These are phyloP conservation scores for Diorhabda elongata DNA, from an alignment of 1,140 invertebrate genomes.

Conservation along the genomic window DNA sequence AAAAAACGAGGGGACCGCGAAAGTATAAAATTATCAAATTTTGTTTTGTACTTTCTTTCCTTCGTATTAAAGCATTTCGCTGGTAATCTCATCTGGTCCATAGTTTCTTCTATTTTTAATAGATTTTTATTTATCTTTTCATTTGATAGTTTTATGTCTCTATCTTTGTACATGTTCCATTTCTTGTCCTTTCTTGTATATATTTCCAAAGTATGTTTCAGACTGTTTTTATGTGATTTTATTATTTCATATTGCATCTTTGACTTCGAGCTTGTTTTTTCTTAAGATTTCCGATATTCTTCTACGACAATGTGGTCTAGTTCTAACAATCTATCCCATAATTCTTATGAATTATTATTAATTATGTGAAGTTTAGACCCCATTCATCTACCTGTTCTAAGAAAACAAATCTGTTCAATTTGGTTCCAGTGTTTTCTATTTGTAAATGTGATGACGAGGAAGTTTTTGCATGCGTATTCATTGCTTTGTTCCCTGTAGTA, in stretches of 20 bases:
- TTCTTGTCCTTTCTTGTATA: not conserved
- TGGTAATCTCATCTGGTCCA: not conserved
- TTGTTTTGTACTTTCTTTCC: not conserved
- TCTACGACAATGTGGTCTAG: not conserved
- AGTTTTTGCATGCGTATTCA: too few relatives aligned
- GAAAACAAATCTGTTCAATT: too few relatives aligned
- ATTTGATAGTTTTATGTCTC: not conserved
- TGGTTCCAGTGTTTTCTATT: too few relatives aligned
- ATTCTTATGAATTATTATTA: too few relatives aligned
- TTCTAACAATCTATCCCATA: too few relatives aligned
- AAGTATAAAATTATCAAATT: too few relatives aligned
- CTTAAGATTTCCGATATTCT: not conserved
- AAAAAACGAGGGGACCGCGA: too few relatives aligned
- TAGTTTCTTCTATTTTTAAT: not conserved
- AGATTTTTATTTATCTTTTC: not conserved
- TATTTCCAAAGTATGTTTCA: not conserved
- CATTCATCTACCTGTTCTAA: too few relatives aligned
- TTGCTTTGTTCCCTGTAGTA: too few relatives aligned
- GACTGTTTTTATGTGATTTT: not conserved
- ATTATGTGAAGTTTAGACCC: too few relatives aligned
- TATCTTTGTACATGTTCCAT: not conserved
- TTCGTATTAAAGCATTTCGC: not conserved
- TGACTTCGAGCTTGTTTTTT: not conserved
- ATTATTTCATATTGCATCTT: not conserved
- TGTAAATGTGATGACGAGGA: too few relatives aligned